Conservation (phyloP, 1,140 invertebrate species). For the Polypedilum pembai region DNA sequence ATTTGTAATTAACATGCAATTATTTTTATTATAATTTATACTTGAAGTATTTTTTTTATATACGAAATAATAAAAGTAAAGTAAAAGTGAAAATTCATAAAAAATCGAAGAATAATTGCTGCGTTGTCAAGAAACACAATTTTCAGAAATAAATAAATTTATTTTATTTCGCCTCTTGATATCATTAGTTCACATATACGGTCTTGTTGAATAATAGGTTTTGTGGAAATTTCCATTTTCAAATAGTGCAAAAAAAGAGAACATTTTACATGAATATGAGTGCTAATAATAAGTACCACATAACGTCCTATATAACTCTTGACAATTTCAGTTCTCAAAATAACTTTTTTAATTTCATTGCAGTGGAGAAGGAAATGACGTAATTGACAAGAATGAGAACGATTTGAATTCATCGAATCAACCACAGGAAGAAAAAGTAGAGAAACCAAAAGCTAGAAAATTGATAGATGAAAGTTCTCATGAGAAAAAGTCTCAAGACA, state of each 20-base stretch:
- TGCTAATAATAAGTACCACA: not conserved
- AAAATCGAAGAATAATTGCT: too few species aligned
- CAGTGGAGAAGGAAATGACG: not conserved
- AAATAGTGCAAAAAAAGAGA: not conserved
- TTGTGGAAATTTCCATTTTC: too few species aligned
- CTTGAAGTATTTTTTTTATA: too few species aligned
- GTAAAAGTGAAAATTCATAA: too few species aligned
- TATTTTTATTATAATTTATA: too few species aligned
- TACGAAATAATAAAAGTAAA: too few species aligned
- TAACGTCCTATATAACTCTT: not conserved
- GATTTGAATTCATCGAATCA: conserved; percentile 8
- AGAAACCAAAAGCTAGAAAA: conserved; percentile 9
- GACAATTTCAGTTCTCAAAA: not conserved
- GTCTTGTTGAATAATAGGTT: too few species aligned
- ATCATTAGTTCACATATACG: too few species aligned
- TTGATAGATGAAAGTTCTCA: not conserved
- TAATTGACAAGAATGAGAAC: not conserved
- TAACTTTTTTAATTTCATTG: conserved; percentile 29
- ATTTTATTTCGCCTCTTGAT: too few species aligned
- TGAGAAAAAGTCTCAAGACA: conserved; percentile 18
- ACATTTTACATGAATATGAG: not conserved
- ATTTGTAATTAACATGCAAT: too few species aligned
- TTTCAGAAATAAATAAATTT: too few species aligned
- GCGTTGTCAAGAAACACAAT: too few species aligned
- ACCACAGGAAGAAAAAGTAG: not conserved